Conservation (phyloP, 2,797 vertebrate species). For the Channa striata region DNA sequence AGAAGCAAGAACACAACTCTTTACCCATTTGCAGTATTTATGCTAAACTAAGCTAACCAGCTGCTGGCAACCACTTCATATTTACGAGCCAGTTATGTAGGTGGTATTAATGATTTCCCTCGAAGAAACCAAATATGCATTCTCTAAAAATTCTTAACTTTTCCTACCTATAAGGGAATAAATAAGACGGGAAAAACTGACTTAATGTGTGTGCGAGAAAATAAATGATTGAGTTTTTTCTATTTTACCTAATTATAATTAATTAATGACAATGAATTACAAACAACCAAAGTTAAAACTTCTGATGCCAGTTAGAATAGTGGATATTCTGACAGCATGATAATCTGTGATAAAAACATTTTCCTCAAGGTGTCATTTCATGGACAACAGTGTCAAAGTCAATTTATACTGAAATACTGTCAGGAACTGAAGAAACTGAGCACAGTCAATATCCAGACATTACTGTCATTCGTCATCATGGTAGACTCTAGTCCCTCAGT, state of each 20-base stretch:
- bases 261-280: neutral
- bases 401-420: conserved; percentile 7
- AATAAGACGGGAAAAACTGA: conserved; percentile 3
- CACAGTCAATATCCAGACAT: neutral
- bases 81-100: neutral
- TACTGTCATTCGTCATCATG: conserved; percentile 1
- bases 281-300: neutral
- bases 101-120: neutral
- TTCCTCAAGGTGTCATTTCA: neutral
- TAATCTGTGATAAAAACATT: neutral
- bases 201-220: neutral
- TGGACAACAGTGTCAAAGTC: neutral
- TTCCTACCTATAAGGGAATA: conserved; percentile 18
- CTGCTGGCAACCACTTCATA: neutral
- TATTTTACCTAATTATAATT: neutral
- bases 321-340: neutral
- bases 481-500: neutral
- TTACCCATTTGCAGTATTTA: neutral
- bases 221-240: neutral
- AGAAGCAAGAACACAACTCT: neutral
- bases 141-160: neutral
- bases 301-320: neutral
- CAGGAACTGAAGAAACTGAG: neutral
- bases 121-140: neutral
- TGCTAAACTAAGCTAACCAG: neutral